Evolutionary conservation across 92 coral and sea anemone species (phyloP).

Genomic region (Virgularia gustaviana): DNA sequence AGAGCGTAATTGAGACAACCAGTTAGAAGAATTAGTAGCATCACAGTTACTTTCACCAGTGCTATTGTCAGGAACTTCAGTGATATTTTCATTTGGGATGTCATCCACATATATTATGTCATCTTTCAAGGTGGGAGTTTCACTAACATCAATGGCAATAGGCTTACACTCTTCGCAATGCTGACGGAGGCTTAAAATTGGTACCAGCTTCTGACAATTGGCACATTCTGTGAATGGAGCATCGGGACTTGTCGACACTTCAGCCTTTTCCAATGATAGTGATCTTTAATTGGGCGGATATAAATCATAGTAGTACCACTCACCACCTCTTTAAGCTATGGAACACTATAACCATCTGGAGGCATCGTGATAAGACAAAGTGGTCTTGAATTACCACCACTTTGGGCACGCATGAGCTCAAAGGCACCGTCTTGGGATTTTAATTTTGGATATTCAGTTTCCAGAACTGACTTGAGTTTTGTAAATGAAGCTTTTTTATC

Average conservation of each 20-base stretch:
- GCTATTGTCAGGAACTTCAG: background rate
- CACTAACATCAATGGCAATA: constrained; percentile 3
- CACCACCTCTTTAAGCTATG: constrained; percentile 24
- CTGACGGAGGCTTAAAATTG: constrained; percentile 3
- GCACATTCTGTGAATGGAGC: constrained; percentile 29
- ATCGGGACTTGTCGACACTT: constrained; percentile 10
- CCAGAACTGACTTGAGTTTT: constrained; percentile 5
- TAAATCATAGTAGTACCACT: constrained; percentile 27
- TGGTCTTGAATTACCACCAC: constrained; percentile 27
- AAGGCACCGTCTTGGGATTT: constrained; percentile 43
- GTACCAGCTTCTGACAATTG: constrained; percentile 7
- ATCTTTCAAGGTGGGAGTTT: too few species aligned
- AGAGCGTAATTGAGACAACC: background rate
- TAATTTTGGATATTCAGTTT: constrained; percentile 25
- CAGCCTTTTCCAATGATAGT: constrained; percentile 19
- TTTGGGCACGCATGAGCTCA: constrained; percentile 36
- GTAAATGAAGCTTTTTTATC: constrained; percentile 5
- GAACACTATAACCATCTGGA: constrained; percentile 27
- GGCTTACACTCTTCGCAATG: background rate
- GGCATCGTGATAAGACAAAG: constrained; percentile 27
- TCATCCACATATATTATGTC: too few species aligned
- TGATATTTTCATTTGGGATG: background rate
- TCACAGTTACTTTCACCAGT: background rate
- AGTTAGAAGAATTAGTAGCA: background rate
- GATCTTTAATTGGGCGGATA: constrained; percentile 29